Conservation (phyloP, 2,797 vertebrate species). For the Mycteria americana region DNA sequence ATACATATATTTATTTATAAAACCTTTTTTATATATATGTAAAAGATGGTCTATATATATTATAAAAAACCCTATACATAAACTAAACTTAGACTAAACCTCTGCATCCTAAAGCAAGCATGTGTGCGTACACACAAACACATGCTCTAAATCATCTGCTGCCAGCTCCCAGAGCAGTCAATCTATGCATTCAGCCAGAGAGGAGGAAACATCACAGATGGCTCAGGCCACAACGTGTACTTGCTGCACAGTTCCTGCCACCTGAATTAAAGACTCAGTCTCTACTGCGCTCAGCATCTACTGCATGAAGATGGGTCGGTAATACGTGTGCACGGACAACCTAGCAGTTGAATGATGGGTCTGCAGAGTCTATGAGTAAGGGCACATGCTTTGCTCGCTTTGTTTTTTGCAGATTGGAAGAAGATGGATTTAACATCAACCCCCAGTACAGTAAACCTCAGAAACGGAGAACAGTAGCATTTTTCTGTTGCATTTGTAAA, state of each 20-base stretch:
- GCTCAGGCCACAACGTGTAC: conserved; percentile 13
- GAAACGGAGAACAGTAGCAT: neutral
- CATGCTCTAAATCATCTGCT: conserved; percentile 34
- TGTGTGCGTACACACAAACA: conserved; percentile 22
- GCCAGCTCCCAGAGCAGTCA: conserved; percentile 24
- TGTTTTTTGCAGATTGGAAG: neutral
- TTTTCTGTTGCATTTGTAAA: neutral
- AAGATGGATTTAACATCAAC: neutral
- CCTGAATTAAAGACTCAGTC: neutral
- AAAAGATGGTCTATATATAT: neutral
- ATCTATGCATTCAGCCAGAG: neutral
- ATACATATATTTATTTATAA: neutral
- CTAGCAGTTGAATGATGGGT: neutral
- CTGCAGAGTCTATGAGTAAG: neutral
- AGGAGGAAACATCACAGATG: conserved; percentile 41
- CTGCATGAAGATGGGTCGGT: neutral
- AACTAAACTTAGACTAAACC: neutral
- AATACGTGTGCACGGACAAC: rapidly evolving
- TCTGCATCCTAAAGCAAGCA: conserved; percentile 3
- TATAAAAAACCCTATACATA: neutral
- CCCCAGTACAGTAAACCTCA: neutral
- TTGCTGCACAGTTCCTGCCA: conserved; percentile 21
- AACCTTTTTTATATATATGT: neutral
- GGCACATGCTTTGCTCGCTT: neutral
- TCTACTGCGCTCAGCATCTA: neutral